These are phyloP conservation scores for Spodoptera exigua DNA, from an alignment of 2,888 invertebrate genomes.

Conservation along the genomic window DNA sequence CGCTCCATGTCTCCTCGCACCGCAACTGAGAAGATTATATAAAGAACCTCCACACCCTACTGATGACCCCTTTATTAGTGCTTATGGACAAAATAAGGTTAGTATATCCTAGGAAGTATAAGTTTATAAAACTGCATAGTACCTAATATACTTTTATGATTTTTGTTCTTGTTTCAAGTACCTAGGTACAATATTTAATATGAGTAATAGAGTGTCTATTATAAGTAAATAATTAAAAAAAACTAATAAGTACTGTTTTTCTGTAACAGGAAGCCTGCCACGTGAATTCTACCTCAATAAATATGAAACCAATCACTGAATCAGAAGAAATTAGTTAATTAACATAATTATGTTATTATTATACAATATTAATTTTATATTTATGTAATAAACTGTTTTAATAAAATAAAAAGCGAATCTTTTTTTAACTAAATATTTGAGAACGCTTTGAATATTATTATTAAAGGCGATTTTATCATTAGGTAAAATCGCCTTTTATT, in stretches of 20 bases:
- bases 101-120: neutral
- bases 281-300: slow-evolving; percentile 70
- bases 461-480: too few species aligned
- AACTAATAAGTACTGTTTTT: slow-evolving; percentile 6
- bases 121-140: neutral
- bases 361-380: slow-evolving; percentile 24
- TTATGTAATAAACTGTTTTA: slow-evolving; percentile 45
- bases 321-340: slow-evolving; percentile 74
- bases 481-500: too few species aligned
- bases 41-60: slow-evolving; percentile 83
- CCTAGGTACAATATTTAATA: too few species aligned
- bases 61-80: slow-evolving; percentile 80
- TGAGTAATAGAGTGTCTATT: too few species aligned
- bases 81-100: slow-evolving; percentile 81
- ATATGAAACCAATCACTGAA: slow-evolving; percentile 79
- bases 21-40: slow-evolving; percentile 90
- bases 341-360: neutral
- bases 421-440: too few species aligned
- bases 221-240: neutral
- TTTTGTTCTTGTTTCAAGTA: neutral
- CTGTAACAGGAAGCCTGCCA: slow-evolving; percentile 71
- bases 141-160: too few species aligned
- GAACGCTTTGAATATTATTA: too few species aligned
- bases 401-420: too few species aligned
- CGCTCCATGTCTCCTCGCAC: slow-evolving; percentile 90